A percentile compares a stretch with the other conserved stretches of the same genome.
phyloP scores from a whole-genome alignment of 2,888 invertebrate genomes.

The Bellardia bayeri region DNA sequence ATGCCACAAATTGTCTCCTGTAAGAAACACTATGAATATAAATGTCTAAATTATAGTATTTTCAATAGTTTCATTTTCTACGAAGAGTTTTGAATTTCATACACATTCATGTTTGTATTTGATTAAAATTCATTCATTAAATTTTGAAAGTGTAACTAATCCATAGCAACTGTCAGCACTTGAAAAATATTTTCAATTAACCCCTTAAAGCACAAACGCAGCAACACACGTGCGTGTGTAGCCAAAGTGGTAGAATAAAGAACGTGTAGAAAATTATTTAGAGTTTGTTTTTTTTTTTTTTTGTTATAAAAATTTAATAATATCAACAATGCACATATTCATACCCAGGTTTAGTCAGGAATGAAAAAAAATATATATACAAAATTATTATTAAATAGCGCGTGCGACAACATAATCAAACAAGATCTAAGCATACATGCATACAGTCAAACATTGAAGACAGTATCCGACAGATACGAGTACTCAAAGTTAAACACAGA shows the following conservation, averaged over 20 bases:
- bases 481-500: conserved; percentile 20
- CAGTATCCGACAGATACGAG: conserved; percentile 72
- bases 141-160: conserved; percentile 81
- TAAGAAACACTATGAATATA: conserved; percentile 47
- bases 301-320: conserved; percentile 59
- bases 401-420: conserved; percentile 83
- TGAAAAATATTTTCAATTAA: conserved; percentile 81
- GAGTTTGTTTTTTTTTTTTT: conserved; percentile 37
- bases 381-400: conserved; percentile 79
- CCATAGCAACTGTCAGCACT: conserved; percentile 81
- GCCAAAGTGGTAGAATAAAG: conserved; percentile 40
- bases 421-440: conserved; percentile 77
- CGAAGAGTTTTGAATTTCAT: not conserved
- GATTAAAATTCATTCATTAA: conserved; percentile 76
- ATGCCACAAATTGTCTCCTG: conserved; percentile 60
- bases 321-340: conserved; percentile 45
- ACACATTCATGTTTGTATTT: conserved; percentile 57
- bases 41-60: conserved; percentile 45
- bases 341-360: conserved; percentile 3
- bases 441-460: conserved; percentile 59
- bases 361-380: conserved; percentile 25
- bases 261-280: conserved; percentile 54
- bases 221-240: conserved; percentile 16
- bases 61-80: conserved; percentile 43
- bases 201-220: conserved; percentile 72